Percentiles rank a stretch among this genome's conserved stretches.
Conservation (phyloP, 1,140 invertebrate species). For the Nasonia giraulti region DNA sequence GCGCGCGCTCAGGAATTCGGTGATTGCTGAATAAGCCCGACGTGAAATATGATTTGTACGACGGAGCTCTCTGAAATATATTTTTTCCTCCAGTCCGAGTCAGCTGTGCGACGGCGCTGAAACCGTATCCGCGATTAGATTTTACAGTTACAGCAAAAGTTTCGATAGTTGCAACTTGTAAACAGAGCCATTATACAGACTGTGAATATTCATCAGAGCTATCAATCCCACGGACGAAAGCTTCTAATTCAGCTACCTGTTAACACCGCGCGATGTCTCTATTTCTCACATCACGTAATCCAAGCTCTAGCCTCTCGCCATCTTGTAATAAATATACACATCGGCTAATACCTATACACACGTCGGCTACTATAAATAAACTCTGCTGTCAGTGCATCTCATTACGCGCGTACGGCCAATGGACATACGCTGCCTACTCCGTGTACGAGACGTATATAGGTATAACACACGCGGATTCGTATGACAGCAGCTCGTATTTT, state of each 20-base stretch:
- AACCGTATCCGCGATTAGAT: not conserved
- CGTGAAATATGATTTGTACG: not conserved
- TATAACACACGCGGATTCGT: not conserved
- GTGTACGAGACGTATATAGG: no score
- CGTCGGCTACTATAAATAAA: slow-evolving; percentile 40
- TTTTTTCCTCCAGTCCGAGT: not conserved
- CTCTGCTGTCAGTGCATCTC: slow-evolving; percentile 28
- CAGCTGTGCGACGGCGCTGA: not conserved
- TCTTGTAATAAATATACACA: not conserved
- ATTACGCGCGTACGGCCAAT: not conserved
- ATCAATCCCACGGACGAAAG: no score
- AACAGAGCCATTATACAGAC: no score
- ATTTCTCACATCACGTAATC: not conserved
- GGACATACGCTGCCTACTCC: no score
- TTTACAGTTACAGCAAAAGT: no score
- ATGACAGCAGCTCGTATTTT: not conserved
- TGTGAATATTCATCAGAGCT: no score
- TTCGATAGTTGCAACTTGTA: no score
- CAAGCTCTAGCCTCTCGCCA: not conserved
- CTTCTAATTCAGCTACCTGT: slow-evolving; percentile 9
- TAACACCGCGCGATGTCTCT: not conserved
- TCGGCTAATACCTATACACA: not conserved
- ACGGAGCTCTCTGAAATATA: no score
- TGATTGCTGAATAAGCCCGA: not conserved
- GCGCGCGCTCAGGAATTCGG: not conserved